A percentile compares a stretch with the other conserved stretches of the same genome.
These are phyloP conservation scores for Sitta carolinensis DNA, from an alignment of 2,797 vertebrate species.

Conservation along the genomic window DNA sequence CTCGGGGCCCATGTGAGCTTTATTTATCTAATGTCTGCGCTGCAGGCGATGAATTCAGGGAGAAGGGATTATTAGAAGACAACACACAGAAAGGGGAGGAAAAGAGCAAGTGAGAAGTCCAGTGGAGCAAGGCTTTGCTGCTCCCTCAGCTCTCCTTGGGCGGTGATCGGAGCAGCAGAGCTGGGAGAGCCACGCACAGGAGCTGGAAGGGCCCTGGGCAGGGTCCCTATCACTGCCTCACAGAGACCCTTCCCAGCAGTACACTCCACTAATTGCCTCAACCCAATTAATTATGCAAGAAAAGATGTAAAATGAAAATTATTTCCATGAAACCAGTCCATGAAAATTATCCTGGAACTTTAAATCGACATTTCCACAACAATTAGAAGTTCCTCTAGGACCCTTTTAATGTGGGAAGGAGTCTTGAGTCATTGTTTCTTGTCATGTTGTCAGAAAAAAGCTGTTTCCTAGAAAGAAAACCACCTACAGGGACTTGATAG, in stretches of 20 bases:
- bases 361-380: background rate
- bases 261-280: slow-evolving; percentile 13
- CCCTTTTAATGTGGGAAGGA: slow-evolving; percentile 48
- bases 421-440: slow-evolving; percentile 11
- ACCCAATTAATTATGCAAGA: background rate
- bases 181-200: fast-evolving
- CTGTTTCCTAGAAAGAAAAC: slow-evolving; percentile 38
- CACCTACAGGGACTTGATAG: background rate
- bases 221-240: fast-evolving
- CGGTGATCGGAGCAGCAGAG: fast-evolving
- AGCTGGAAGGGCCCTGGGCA: background rate
- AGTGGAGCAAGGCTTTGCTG: background rate
- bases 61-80: slow-evolving; percentile 62
- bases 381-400: slow-evolving; percentile 26
- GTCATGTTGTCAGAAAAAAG: slow-evolving; percentile 21
- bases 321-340: background rate
- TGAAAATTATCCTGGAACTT: background rate
- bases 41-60: slow-evolving; percentile 55
- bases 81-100: slow-evolving; percentile 8
- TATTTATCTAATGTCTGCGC: slow-evolving; percentile 68
- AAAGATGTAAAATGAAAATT: background rate
- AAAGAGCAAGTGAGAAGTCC: slow-evolving; percentile 16
- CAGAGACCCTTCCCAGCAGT: background rate
- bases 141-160: background rate
- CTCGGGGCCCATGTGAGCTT: slow-evolving; percentile 36